Conservation (phyloP, 2,113 vertebrate species). For the Halichoerus grypus region DNA sequence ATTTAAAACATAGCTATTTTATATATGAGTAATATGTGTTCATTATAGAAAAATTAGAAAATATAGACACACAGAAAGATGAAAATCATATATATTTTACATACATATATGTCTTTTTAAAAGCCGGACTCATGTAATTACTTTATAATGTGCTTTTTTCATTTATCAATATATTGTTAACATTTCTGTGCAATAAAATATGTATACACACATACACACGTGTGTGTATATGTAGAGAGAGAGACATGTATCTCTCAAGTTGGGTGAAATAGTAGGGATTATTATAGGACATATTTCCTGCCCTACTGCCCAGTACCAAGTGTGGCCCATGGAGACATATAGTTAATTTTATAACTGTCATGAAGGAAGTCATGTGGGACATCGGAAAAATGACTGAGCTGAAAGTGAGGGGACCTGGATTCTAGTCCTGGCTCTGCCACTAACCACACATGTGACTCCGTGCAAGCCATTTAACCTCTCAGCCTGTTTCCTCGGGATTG, state of each 20-base stretch:
- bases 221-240: not conserved
- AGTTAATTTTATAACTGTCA: not conserved
- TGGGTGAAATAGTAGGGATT: not conserved
- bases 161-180: conserved; percentile 26
- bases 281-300: not conserved
- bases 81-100: not conserved
- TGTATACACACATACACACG: not conserved
- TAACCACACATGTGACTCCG: not conserved
- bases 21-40: not conserved
- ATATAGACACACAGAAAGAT: not conserved
- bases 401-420: not conserved
- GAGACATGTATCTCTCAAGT: not conserved
- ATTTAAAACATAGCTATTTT: conserved; percentile 10
- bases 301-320: not conserved
- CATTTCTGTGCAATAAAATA: not conserved
- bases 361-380: not conserved
- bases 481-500: not conserved
- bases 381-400: conserved; percentile 18
- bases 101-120: not conserved
- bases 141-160: not conserved
- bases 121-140: not conserved
- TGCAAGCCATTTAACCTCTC: not conserved
- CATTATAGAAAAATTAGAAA: conserved; percentile 53
- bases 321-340: not conserved
- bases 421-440: not conserved